Evolutionary conservation across 2,797 vertebrate genomes (phyloP).

Genomic region (Poliocrania exsul): DNA sequence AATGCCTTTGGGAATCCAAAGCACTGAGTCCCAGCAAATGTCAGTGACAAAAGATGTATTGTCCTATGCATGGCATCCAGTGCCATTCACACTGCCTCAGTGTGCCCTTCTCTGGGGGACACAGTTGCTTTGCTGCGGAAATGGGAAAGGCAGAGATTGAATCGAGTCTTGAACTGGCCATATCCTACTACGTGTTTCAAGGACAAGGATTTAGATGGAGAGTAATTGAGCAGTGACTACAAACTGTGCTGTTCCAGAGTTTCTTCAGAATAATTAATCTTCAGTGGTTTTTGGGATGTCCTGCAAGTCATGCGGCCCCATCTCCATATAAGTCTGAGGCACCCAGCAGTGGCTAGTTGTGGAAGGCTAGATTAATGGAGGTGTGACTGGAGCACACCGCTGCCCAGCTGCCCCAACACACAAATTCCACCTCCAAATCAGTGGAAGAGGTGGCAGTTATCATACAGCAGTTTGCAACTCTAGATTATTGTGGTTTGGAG

Average conservation of each 20-base stretch:
- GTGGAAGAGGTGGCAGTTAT: neutral
- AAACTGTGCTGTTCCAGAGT: neutral
- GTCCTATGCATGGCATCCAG: neutral
- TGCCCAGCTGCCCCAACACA: neutral
- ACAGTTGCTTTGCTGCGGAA: neutral
- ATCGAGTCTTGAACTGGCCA: neutral
- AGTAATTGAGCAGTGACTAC: neutral
- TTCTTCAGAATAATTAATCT: neutral
- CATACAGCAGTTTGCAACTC: neutral
- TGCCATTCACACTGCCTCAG: neutral
- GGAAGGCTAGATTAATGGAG: neutral
- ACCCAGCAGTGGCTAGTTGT: neutral
- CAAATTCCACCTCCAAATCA: neutral
- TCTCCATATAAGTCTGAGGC: neutral
- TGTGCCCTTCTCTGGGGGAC: neutral
- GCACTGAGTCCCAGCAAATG: neutral
- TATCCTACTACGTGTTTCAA: neutral
- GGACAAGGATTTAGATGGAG: neutral
- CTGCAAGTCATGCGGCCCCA: neutral
- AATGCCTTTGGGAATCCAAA: slow-evolving; percentile 19
- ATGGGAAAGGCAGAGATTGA: neutral
- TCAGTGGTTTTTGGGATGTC: neutral
- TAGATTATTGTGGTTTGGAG: neutral
- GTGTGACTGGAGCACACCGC: neutral
- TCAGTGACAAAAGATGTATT: neutral